Conservation (phyloP, 2,888 invertebrate genomes). For the Sericinus montela region DNA sequence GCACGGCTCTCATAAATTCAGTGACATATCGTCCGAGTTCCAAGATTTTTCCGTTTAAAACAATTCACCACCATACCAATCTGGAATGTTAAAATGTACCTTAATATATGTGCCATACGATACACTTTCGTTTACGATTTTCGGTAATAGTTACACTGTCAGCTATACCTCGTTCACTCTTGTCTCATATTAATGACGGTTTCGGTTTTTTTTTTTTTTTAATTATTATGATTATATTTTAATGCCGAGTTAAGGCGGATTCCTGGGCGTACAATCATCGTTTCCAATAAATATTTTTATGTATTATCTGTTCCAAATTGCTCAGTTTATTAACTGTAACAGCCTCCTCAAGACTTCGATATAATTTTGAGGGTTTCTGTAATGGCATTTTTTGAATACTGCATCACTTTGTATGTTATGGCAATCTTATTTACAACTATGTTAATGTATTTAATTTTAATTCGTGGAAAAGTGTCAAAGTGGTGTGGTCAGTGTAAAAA, state of each 20-base stretch:
- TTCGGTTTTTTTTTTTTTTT: slow-evolving; percentile 44
- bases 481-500: too few relatives aligned
- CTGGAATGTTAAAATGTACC: slow-evolving; percentile 13
- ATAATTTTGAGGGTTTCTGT: not conserved
- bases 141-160: slow-evolving; percentile 31
- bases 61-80: slow-evolving; percentile 21
- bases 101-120: slow-evolving; percentile 34
- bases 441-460: too few relatives aligned
- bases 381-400: too few relatives aligned
- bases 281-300: slow-evolving; percentile 23
- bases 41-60: slow-evolving; percentile 53
- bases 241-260: slow-evolving; percentile 20
- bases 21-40: slow-evolving; percentile 67
- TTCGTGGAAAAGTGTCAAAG: too few relatives aligned
- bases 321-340: slow-evolving; percentile 6
- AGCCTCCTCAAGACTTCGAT: not conserved
- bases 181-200: slow-evolving; percentile 65
- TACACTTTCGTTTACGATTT: slow-evolving; percentile 31
- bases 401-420: too few relatives aligned
- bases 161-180: slow-evolving; percentile 50
- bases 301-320: slow-evolving; percentile 17
- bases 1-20: slow-evolving; percentile 64
- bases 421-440: too few relatives aligned
- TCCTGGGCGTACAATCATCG: slow-evolving; percentile 25
- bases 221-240: slow-evolving; percentile 59